A percentile compares a stretch with the other conserved stretches of the same genome.
Evolutionary conservation across 2,113 vertebrate genomes (phyloP).

Genomic region (Lagopus muta): DNA sequence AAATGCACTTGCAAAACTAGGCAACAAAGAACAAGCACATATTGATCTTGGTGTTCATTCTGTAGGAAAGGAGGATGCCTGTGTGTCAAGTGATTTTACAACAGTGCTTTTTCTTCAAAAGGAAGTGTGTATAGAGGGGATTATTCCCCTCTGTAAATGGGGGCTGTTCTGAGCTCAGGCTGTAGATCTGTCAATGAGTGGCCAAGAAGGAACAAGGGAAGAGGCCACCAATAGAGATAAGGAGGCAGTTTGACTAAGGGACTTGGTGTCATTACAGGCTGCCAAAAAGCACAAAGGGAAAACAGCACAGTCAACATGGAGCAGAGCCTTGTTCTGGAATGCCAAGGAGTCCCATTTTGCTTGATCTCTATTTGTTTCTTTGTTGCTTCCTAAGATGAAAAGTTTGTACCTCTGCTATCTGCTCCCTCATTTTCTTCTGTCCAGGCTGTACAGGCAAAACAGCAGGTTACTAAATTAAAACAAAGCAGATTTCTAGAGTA

Average conservation of each 20-base stretch:
- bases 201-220: not conserved
- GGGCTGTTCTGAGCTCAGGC: not conserved
- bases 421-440: not conserved
- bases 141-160: not conserved
- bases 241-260: not conserved
- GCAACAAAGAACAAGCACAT: not conserved
- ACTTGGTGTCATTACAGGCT: not conserved
- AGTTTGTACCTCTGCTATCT: not conserved
- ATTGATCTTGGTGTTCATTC: not conserved
- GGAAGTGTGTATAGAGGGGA: not conserved
- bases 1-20: not conserved
- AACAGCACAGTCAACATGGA: not conserved
- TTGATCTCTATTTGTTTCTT: not conserved
- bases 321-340: not conserved
- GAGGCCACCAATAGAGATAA: not conserved
- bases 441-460: not conserved
- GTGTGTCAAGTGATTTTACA: not conserved
- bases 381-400: not conserved
- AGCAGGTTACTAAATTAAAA: not conserved
- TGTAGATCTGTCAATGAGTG: not conserved
- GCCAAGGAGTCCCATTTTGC: not conserved
- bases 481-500: not conserved
- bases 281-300: not conserved
- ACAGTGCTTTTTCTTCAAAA: not conserved
- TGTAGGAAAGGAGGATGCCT: not conserved